Evolutionary conservation across 2,113 vertebrate species (phyloP), one percentile per base, ranked within the genome.

Genomic region (Vulpes ferrilata): DNA sequence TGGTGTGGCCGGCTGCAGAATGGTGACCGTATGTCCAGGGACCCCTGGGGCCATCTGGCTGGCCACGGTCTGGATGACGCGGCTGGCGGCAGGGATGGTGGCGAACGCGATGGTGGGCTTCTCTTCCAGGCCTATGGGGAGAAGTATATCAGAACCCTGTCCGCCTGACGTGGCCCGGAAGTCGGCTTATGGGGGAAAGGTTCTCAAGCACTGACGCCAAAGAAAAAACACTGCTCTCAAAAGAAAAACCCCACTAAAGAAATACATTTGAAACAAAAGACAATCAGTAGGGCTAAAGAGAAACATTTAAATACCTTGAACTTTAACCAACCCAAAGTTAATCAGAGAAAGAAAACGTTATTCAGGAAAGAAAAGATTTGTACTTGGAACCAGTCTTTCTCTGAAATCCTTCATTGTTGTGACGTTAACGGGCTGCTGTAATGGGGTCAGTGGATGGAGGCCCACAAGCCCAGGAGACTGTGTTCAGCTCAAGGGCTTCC

Each of bases 61-160:
- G 97, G 99, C 99, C 32, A 99, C 99, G 0, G 99, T 99, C 98
- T 99, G 99, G 98, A 99, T 99, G 9, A 99, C 99, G 1, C 99
- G 98, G 94, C 99, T 99, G 97, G 99, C 98, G 0, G 99, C 93
- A 0, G 99, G 99, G 88, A 99, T 99, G 0, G 99, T 98, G 71
- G 99, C 98, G n/a, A 99, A 99, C 0, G 99, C 99, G 0, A 99
- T 98, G 0, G 98, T 98, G 9, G 99, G 98, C 98, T 99, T 99
- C 97, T 99, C 99, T 15, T 99, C 99, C 98, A 99, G 64, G 93
- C 99, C 97, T 99, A 96, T 4, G 11, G 95, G 64, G n/a, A 78
- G 0, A 74, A 74, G 81, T 0, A 8, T 2, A 7, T 95, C 35
- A 94, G 92, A 38, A 19, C 48, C 62, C 25, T 0, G 3, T 1